Evolutionary conservation across 2,888 invertebrate species (phyloP).

Genomic region (Stratiomys singularior): DNA sequence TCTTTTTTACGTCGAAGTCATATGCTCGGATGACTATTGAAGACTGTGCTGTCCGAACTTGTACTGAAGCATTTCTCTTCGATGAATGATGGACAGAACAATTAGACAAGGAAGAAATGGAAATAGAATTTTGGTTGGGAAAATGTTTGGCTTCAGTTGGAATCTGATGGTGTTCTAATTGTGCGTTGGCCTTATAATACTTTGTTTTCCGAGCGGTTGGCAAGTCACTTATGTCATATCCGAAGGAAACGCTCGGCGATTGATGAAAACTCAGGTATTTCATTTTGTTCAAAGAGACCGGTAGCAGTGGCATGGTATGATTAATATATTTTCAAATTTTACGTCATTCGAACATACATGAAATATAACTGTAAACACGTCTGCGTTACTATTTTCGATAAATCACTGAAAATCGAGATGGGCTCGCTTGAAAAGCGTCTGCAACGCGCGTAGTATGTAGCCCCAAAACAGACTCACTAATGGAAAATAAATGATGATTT

Average conservation of each 20-base stretch:
- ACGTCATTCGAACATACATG: no score
- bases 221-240: no score
- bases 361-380: no score
- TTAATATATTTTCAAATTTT: no score
- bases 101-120: conserved; percentile 21
- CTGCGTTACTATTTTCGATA: no score
- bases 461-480: conserved; percentile 20
- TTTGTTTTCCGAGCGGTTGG: no score
- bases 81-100: conserved; percentile 34
- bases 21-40: conserved; percentile 5
- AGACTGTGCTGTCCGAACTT: not conserved
- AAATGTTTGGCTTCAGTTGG: not conserved
- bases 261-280: no score
- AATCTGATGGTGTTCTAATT: not conserved
- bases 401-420: no score
- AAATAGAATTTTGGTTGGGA: not conserved
- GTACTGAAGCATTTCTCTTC: not conserved
- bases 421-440: no score
- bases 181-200: no score
- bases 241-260: no score
- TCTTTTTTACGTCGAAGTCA: not conserved
- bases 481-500: conserved; percentile 28
- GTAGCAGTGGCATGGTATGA: no score
- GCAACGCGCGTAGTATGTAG: not conserved
- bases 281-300: not conserved